Percentiles rank a stretch among this genome's conserved stretches.
Evolutionary conservation across 2,888 invertebrate genomes (phyloP).

Genomic region (Melipona beecheii): DNA sequence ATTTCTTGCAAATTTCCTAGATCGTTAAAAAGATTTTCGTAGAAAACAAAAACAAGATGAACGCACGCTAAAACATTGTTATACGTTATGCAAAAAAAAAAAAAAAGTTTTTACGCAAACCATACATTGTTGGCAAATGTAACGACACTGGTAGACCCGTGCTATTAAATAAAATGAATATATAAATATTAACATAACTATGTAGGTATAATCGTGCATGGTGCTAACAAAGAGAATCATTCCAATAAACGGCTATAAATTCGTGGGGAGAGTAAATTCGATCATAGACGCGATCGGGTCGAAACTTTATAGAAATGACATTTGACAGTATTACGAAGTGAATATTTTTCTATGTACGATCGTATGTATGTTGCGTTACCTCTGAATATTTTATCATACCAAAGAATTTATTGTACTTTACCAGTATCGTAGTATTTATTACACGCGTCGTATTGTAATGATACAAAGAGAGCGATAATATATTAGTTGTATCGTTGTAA

Average conservation of each 20-base stretch:
- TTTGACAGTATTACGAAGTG: constrained; percentile 41
- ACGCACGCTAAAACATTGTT: not conserved
- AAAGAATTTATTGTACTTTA: constrained; percentile 15
- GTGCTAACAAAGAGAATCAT: constrained; percentile 53
- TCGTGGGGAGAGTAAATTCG: not conserved
- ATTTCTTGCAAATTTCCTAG: not conserved
- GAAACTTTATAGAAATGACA: constrained; percentile 36
- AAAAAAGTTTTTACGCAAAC: not conserved
- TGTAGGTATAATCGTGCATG: constrained; percentile 46
- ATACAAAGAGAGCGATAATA: not conserved
- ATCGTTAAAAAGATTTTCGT: not conserved
- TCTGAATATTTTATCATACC: constrained; percentile 22
- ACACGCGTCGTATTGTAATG: not conserved
- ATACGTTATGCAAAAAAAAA: not conserved
- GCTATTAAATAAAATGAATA: constrained; percentile 16
- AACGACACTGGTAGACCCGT: constrained; percentile 48
- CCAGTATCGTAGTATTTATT: not conserved
- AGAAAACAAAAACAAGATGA: not conserved
- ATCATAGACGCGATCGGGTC: constrained; percentile 27
- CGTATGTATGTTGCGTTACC: constrained; percentile 13
- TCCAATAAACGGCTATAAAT: constrained; percentile 46
- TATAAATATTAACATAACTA: constrained; percentile 38
- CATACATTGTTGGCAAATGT: not conserved
- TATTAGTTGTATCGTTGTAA: not conserved
- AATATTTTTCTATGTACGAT: constrained; percentile 22